A percentile compares a stretch with the other conserved stretches of the same genome.
Evolutionary conservation across 2,797 vertebrate genomes (phyloP).

Genomic region (Botia almorhae): DNA sequence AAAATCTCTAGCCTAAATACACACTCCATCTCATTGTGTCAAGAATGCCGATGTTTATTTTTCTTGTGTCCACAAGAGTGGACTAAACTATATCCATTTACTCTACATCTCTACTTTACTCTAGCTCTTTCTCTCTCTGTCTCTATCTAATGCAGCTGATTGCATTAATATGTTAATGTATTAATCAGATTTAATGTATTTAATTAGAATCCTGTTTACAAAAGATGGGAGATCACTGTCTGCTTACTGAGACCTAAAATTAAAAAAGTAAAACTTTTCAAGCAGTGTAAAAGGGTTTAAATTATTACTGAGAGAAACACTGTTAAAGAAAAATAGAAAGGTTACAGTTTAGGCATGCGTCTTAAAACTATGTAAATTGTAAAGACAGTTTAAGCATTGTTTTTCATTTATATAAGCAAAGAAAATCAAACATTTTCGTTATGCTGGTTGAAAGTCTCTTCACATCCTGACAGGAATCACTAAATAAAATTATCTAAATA

Average conservation of each 20-base stretch:
- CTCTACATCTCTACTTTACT: no score
- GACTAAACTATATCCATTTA: slow-evolving; percentile 32
- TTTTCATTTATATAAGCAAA: no score
- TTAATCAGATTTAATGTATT: slow-evolving; percentile 45
- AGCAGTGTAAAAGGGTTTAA: background rate
- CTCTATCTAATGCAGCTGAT: no score
- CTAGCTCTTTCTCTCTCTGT: no score
- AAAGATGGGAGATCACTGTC: slow-evolving; percentile 29
- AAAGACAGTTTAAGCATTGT: background rate
- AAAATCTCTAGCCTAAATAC: slow-evolving; percentile 41
- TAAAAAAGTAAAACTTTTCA: slow-evolving; percentile 25
- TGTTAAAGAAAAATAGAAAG: background rate
- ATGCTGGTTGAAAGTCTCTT: no score
- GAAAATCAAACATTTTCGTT: no score
- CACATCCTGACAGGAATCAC: no score
- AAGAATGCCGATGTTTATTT: slow-evolving; percentile 8
- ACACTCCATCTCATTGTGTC: slow-evolving; percentile 10
- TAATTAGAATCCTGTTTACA: slow-evolving; percentile 54
- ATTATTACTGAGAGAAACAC: background rate
- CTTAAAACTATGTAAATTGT: no score
- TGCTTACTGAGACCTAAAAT: slow-evolving; percentile 29
- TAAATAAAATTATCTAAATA: no score
- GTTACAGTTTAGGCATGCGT: background rate
- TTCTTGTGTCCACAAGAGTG: slow-evolving; percentile 22
- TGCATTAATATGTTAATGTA: slow-evolving; percentile 55